Evolutionary conservation across 2,888 invertebrate genomes (phyloP).

Genomic region (Drosophila sordidula): DNA sequence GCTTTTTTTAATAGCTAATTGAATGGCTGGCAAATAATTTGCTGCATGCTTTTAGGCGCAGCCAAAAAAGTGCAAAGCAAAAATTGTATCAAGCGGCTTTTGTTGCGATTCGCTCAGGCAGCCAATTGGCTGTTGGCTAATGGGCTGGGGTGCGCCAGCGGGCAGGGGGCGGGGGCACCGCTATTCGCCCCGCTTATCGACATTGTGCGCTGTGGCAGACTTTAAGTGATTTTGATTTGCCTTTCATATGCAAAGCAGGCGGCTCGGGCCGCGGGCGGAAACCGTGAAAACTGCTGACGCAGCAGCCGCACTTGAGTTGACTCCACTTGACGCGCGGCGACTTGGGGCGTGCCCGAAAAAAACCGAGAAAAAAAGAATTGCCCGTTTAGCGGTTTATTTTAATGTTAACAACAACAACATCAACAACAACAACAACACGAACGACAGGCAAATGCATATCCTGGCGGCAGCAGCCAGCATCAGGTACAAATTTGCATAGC

Average conservation of each 20-base stretch:
- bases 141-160: not conserved
- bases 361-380: conserved; percentile 50
- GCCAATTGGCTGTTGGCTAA: conserved; percentile 2
- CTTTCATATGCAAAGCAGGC: conserved; percentile 79
- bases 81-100: conserved; percentile 59
- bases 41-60: conserved; percentile 58
- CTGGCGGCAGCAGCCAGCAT: not conserved
- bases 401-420: conserved; percentile 80
- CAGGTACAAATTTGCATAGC: conserved; percentile 58
- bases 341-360: conserved; percentile 62
- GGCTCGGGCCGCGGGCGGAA: not conserved
- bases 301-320: conserved; percentile 53
- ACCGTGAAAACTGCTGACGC: conserved; percentile 54
- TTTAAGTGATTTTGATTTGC: conserved; percentile 67
- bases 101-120: conserved; percentile 43
- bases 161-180: not conserved
- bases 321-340: conserved; percentile 37
- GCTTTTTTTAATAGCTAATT: conserved; percentile 68
- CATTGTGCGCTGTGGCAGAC: conserved; percentile 44
- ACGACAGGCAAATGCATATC: conserved; percentile 36
- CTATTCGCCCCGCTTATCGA: conserved; percentile 61
- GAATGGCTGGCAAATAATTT: conserved; percentile 72
- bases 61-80: conserved; percentile 56
- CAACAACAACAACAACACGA: conserved; percentile 59
- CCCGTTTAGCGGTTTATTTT: conserved; percentile 83